phyloP scores from a whole-genome alignment of 2,113 vertebrate species.

The Bothrops jararaca region DNA sequence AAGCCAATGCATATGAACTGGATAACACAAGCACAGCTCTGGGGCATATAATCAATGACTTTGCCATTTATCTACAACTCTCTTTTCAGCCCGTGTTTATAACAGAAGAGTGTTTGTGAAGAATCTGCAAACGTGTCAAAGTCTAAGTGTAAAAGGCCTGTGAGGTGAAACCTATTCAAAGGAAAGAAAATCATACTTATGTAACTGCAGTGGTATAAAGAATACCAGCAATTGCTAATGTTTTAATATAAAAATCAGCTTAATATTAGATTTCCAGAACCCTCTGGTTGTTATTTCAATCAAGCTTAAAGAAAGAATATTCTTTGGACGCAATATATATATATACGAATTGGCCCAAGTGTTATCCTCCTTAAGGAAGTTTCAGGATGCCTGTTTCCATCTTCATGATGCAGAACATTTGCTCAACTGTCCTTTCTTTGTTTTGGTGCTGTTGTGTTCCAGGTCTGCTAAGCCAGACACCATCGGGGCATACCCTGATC shows the following conservation, averaged over 20 bases:
- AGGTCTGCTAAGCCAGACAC: not conserved
- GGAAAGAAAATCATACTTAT: not conserved
- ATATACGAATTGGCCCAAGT: not conserved
- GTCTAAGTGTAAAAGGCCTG: not conserved
- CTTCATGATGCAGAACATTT: not conserved
- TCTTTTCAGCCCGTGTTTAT: not conserved
- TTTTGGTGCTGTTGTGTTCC: not conserved
- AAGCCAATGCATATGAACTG: not conserved
- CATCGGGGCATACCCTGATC: not conserved
- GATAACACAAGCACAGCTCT: not conserved
- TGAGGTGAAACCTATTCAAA: not conserved
- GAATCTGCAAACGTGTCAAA: not conserved
- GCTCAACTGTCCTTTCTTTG: not conserved
- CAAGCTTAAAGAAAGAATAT: not conserved
- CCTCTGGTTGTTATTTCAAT: not conserved
- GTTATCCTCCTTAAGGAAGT: not conserved
- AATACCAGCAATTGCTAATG: not conserved
- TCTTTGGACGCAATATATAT: not conserved
- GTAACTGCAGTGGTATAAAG: not conserved
- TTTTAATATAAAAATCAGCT: not conserved
- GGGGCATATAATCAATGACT: not conserved
- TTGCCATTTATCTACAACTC: not conserved
- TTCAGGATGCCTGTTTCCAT: not conserved
- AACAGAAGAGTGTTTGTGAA: not conserved
- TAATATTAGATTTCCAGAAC: not conserved